These are phyloP conservation scores for Stenchaetothrips biformis DNA, from an alignment of 2,888 invertebrate genomes.

Conservation along the genomic window DNA sequence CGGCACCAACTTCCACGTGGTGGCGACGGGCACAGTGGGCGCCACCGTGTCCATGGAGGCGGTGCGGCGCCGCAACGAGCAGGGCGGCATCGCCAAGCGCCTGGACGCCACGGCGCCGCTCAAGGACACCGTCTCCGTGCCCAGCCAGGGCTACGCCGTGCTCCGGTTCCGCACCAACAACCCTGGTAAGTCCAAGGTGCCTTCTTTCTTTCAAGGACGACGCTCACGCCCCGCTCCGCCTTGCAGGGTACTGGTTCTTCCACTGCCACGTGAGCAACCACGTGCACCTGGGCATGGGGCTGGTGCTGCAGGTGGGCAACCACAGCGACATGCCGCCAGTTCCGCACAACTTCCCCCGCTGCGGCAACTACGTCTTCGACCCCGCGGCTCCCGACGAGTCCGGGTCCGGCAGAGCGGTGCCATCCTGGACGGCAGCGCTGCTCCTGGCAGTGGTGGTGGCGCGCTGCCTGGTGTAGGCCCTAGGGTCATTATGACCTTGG, in stretches of 20 bases:
- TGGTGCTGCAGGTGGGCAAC: constrained; percentile 47
- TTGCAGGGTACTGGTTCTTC: constrained; percentile 48
- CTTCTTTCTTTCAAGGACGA: background rate
- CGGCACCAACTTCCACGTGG: constrained; percentile 45
- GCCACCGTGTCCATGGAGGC: constrained; percentile 41
- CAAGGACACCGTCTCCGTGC: constrained; percentile 50
- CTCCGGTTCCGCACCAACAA: constrained; percentile 49
- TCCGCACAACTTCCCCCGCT: constrained; percentile 44
- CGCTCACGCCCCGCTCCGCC: constrained; percentile 26
- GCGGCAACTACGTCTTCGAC: constrained; percentile 41
- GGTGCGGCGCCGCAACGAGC: constrained; percentile 42
- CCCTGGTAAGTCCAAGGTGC: constrained; percentile 43
- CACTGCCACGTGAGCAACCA: constrained; percentile 50
- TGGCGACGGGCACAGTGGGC: constrained; percentile 43
- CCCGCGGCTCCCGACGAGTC: background rate
- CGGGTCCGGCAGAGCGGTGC: too few species aligned
- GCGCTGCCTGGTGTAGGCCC: background rate
- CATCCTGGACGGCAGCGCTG: background rate
- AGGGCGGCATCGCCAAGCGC: constrained; percentile 43
- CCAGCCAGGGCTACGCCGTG: constrained; percentile 48
- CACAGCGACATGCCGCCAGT: constrained; percentile 41
- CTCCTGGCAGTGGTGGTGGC: background rate
- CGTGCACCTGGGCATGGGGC: constrained; percentile 48
- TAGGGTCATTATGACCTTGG: background rate
- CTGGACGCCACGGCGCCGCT: constrained; percentile 43